Evolutionary conservation across 1,140 invertebrate genomes (phyloP).

Genomic region (Calycopis cecrops): DNA sequence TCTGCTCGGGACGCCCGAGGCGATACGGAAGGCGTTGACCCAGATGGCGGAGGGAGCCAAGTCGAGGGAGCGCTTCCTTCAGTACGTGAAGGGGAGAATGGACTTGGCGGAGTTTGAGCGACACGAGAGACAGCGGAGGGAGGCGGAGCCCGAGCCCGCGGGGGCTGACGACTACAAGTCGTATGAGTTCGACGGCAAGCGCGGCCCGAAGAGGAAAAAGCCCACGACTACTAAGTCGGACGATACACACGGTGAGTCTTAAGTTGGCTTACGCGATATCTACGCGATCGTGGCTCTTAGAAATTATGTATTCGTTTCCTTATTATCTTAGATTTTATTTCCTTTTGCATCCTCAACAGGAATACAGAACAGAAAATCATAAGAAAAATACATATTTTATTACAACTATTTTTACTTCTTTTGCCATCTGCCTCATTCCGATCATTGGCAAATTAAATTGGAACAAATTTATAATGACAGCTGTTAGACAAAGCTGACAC

Average conservation of each 20-base stretch:
- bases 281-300: no score
- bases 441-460: no score
- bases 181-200: conserved; percentile 63
- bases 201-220: conserved; percentile 56
- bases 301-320: no score
- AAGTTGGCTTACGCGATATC: conserved; percentile 13
- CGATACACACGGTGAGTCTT: conserved; percentile 49
- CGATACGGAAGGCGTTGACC: conserved; percentile 50
- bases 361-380: no score
- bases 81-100: conserved; percentile 58
- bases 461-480: no score
- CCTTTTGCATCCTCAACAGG: no score
- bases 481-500: no score
- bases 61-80: conserved; percentile 48
- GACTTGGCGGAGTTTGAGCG: conserved; percentile 50
- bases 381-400: no score
- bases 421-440: no score
- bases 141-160: conserved; percentile 61
- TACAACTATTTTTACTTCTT: no score
- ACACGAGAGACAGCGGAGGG: conserved; percentile 53
- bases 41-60: conserved; percentile 53
- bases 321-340: no score
- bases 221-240: conserved; percentile 45
- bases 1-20: conserved; percentile 45
- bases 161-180: conserved; percentile 58